These are phyloP conservation scores for Panurus biarmicus DNA, from an alignment of 2,113 vertebrate genomes.

Conservation along the genomic window DNA sequence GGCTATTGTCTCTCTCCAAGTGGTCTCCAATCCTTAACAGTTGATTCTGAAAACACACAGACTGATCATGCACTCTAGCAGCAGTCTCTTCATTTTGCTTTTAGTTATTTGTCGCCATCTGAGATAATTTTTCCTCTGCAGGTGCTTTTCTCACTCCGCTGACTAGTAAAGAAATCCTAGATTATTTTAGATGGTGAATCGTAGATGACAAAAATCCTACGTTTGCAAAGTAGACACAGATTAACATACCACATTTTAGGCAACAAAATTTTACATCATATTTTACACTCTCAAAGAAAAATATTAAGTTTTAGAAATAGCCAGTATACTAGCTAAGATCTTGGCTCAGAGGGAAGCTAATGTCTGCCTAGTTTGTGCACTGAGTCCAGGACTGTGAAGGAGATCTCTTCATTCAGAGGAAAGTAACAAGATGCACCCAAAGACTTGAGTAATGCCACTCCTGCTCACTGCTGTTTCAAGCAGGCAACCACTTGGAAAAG, in stretches of 20 bases:
- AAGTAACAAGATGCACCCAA: constrained; percentile 31
- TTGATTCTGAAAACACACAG: not conserved
- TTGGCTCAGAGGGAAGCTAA: not conserved
- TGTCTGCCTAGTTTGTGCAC: not conserved
- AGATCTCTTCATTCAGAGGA: not conserved
- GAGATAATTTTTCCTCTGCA: not conserved
- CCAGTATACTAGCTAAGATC: not conserved
- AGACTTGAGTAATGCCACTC: constrained; percentile 10
- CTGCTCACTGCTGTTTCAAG: constrained; percentile 7
- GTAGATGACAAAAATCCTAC: not conserved
- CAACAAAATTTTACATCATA: not conserved
- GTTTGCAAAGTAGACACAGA: not conserved
- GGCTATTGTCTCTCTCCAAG: not conserved
- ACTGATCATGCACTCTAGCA: not conserved
- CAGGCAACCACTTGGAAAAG: constrained; percentile 45
- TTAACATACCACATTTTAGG: not conserved
- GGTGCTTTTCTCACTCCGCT: not conserved
- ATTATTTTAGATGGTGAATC: not conserved
- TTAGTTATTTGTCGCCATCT: not conserved
- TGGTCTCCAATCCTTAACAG: not conserved
- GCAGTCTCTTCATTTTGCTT: not conserved
- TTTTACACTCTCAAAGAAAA: not conserved
- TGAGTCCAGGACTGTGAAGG: not conserved
- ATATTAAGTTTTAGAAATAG: not conserved
- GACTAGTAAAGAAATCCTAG: not conserved